phyloP scores from a whole-genome alignment of 2,888 invertebrate genomes.

The Podabrus alpinus region DNA sequence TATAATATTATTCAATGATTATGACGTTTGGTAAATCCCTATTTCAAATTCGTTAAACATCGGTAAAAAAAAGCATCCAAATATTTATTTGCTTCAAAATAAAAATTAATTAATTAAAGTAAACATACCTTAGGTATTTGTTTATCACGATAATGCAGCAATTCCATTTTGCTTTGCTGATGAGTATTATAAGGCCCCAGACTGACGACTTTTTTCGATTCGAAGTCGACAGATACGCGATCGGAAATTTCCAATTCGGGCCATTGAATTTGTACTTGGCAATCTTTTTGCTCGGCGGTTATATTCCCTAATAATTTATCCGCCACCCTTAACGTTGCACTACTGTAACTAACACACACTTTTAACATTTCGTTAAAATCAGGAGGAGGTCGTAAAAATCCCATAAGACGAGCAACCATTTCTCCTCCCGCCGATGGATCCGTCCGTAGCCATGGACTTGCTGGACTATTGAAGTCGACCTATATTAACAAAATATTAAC shows the following conservation, averaged over 20 bases:
- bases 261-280: slow-evolving; percentile 68
- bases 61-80: background rate
- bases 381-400: slow-evolving; percentile 80
- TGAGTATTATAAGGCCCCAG: slow-evolving; percentile 66
- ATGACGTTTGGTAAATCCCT: too few species aligned
- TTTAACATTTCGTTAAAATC: slow-evolving; percentile 77
- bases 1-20: background rate
- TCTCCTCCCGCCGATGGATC: slow-evolving; percentile 73
- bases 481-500: slow-evolving; percentile 24
- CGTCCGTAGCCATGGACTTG: slow-evolving; percentile 67
- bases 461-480: slow-evolving; percentile 74
- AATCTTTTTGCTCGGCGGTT: slow-evolving; percentile 73
- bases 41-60: too few species aligned
- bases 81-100: background rate
- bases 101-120: background rate
- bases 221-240: slow-evolving; percentile 55
- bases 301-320: slow-evolving; percentile 57
- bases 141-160: slow-evolving; percentile 71
- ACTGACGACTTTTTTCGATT: slow-evolving; percentile 54
- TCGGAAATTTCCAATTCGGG: slow-evolving; percentile 48
- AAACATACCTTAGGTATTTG: slow-evolving; percentile 70
- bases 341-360: slow-evolving; percentile 79
- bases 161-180: slow-evolving; percentile 80
- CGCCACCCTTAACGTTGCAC: slow-evolving; percentile 68
- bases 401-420: slow-evolving; percentile 75